phyloP scores from a whole-genome alignment of 2,797 vertebrate species.

The Pitangus sulphuratus region DNA sequence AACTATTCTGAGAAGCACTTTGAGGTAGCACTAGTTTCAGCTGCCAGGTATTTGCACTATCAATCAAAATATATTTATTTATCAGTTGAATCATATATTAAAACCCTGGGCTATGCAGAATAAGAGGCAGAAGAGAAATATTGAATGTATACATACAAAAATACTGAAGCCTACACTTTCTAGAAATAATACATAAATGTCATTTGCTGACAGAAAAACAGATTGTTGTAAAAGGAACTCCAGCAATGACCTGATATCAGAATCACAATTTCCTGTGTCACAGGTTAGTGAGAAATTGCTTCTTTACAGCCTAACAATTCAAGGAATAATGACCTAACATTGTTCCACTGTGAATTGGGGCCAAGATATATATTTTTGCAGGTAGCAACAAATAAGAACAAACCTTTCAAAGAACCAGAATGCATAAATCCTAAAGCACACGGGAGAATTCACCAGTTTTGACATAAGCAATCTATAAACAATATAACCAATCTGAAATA shows the following conservation, averaged over 20 bases:
- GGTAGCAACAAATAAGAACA: slow-evolving; percentile 77
- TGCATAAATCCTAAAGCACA: slow-evolving; percentile 75
- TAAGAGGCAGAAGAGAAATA: slow-evolving; percentile 52
- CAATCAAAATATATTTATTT: slow-evolving; percentile 54
- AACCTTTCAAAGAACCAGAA: slow-evolving; percentile 66
- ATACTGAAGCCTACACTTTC: slow-evolving; percentile 46
- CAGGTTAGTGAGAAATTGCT: slow-evolving; percentile 73
- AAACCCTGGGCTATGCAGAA: slow-evolving; percentile 36
- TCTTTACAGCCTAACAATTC: slow-evolving; percentile 78
- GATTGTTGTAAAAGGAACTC: slow-evolving; percentile 58
- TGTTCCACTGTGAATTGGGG: slow-evolving; percentile 75
- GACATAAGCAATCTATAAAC: slow-evolving; percentile 76
- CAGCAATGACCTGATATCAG: slow-evolving; percentile 46
- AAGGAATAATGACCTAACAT: slow-evolving; percentile 75
- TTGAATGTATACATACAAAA: slow-evolving; percentile 38
- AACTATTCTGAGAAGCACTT: slow-evolving; percentile 19
- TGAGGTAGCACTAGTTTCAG: background rate
- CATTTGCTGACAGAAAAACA: slow-evolving; percentile 52
- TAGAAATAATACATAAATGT: slow-evolving; percentile 55
- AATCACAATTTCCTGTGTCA: slow-evolving; percentile 54
- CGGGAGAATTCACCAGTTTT: slow-evolving; percentile 66
- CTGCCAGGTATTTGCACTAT: slow-evolving; percentile 50
- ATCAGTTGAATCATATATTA: slow-evolving; percentile 44
- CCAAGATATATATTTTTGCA: slow-evolving; percentile 77
- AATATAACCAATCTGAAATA: slow-evolving; percentile 64